Evolutionary conservation across 1,140 invertebrate genomes (phyloP).

Genomic region (Pseudomyrmex gracilis): DNA sequence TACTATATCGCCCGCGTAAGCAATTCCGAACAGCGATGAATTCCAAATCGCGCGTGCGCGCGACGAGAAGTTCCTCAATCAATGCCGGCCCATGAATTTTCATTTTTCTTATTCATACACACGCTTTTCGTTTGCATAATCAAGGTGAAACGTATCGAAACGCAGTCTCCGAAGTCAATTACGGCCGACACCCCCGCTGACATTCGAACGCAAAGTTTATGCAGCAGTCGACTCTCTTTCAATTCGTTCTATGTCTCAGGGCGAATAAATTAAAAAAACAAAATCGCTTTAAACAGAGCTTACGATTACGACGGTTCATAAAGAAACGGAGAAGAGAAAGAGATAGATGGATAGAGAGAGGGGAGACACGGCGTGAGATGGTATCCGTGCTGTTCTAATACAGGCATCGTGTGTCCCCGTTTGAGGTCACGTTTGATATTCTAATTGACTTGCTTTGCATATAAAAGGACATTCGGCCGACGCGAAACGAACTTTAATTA

Average conservation of each 20-base stretch:
- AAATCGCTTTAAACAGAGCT: constrained; percentile 49
- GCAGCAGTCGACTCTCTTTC: not conserved
- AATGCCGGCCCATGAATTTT: constrained; percentile 33
- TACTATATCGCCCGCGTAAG: not conserved
- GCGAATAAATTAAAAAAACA: constrained; percentile 49
- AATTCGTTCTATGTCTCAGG: constrained; percentile 28
- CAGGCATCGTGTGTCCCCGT: constrained; percentile 66
- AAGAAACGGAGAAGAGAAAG: constrained; percentile 1
- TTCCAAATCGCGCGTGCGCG: not conserved
- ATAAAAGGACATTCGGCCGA: constrained; percentile 78
- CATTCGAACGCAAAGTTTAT: constrained; percentile 18
- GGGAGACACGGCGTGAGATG: constrained; percentile 9
- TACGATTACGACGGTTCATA: constrained; percentile 56
- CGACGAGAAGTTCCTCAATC: constrained; percentile 26
- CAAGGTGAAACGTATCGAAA: constrained; percentile 8
- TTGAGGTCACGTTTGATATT: constrained; percentile 81
- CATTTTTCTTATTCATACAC: constrained; percentile 49
- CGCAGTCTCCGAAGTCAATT: constrained; percentile 28
- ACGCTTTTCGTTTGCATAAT: constrained; percentile 14
- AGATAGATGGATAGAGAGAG: not conserved
- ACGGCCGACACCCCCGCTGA: constrained; percentile 22
- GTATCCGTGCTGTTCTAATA: constrained; percentile 68
- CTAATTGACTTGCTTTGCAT: constrained; percentile 81
- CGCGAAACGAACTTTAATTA: constrained; percentile 78
- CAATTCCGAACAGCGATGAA: constrained; percentile 46